Evolutionary conservation across 1,140 invertebrate genomes (phyloP), one percentile per base, ranked within the genome.

Genomic region (Microplitis demolitor): DNA sequence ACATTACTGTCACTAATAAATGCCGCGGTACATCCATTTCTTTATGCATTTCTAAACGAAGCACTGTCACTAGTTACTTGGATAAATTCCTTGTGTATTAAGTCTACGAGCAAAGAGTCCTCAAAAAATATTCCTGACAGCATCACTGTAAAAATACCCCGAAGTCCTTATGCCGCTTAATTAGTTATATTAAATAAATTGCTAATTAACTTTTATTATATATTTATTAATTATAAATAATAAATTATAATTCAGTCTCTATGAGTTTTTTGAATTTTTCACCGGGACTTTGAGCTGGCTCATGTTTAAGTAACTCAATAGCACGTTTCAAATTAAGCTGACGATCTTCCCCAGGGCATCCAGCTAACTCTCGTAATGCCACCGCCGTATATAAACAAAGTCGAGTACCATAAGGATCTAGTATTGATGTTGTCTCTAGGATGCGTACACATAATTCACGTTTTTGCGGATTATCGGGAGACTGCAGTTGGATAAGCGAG

Each of bases 341-440:
- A 13, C 79, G 87, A 67, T 90, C 87, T 75, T 87, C 82, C 75
- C 78, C 91, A 77, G 14, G 90, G 89, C 77, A 91, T 82, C 69
- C 89, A 82, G 85, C 81, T 3, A 94, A 84, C 83, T 95, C 93
- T 66, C 93, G 90, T 50, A 92, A 87, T 37, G 93, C 85, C 24
- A 94, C 91, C n/a, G 90, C 90, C 1, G 89, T 89, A 77, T 95
- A 95, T 39, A 95, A 87, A 63, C 89, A 88, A 2, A 95, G 83
- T 74, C 93, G 89, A 3, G 90, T 88, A 69, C 91, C 91, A 50
- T 91, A 87, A 3, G 93, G 93, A 86, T 95, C 93, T 35, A 95
- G 81, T 24, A 86, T 89, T 54, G 83, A 86, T 0, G 91, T 92
- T 2, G 91, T 89, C 4, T 87, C 82, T 66, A 94, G 85, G 0